These are phyloP conservation scores for Enteromius argenteus DNA, from an alignment of 2,797 vertebrate species.

Conservation along the genomic window DNA sequence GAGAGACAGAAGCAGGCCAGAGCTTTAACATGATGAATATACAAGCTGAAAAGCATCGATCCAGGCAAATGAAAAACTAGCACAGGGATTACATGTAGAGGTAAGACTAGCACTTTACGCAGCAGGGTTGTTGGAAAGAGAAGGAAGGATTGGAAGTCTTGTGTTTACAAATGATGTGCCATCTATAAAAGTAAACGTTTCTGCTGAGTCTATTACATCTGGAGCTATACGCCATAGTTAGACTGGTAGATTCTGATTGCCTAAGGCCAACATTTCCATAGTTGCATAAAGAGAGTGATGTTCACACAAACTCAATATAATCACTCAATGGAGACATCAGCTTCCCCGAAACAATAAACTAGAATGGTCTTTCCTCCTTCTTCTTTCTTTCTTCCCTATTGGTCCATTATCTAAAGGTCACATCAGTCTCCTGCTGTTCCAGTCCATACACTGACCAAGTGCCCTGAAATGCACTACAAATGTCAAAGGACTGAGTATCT, in stretches of 20 bases:
- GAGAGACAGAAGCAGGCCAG: conserved; percentile 35
- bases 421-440: conserved; percentile 20
- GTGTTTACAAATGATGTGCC: conserved; percentile 21
- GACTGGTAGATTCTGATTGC: conserved; percentile 1
- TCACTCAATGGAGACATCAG: not conserved
- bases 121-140: not conserved
- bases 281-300: not conserved
- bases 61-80: conserved; percentile 19
- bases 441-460: not conserved
- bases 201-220: conserved; percentile 26
- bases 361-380: not conserved
- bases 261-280: not conserved
- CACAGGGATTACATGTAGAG: conserved; percentile 18
- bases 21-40: conserved; percentile 43
- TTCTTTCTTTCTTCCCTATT: not conserved
- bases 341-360: conserved; percentile 26
- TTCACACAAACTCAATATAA: conserved; percentile 1
- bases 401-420: conserved; percentile 46
- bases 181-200: conserved; percentile 21
- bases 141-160: not conserved
- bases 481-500: not conserved
- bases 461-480: conserved; percentile 9
- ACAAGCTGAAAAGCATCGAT: conserved; percentile 23
- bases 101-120: conserved; percentile 10
- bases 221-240: not conserved